Base-by-base conservation (phyloP, 2,797 vertebrate genomes). In the Gastrophryne carolinensis region DNA sequence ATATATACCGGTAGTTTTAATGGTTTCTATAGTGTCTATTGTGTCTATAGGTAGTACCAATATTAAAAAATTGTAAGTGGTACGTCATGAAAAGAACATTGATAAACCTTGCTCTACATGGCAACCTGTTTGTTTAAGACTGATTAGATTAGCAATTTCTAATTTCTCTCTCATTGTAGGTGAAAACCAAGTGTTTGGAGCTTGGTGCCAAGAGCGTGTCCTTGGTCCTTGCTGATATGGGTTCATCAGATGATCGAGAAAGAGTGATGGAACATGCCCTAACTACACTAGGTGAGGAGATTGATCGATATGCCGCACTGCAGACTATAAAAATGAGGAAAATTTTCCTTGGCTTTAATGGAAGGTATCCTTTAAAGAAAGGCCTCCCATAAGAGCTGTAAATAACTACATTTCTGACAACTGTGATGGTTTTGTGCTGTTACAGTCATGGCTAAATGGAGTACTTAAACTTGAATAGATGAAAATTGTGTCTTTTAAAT, bases 221-320 rank as follows among this genome's bases (percentile, higher is more conserved):
- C 67, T 93, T 91, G 52, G 70, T 95, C 50, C 61, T 90, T n/a
- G 93, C 87, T 10, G 94, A 97, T 80, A 95, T 95, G 94, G 79
- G 85, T 15, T 85, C 10, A 52, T 84, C 89, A 1, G 82, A 87
- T 2, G 93, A 92, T 49, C 91, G 93, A 0, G 84, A 89, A 3
- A 84, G 21, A n/a, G 92, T 93, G 72, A 82, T 95, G 24, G 86
- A 85, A n/a, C 94, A 94, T 77, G 89, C 94, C 17, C 64, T 93
- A 75, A 85, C 94, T 76, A 86, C 90, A 19, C 89, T 96, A 6
- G 92, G 91, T 90, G 75, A 84, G 86, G 13, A 1, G 34, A 32
- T 12, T 47, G 17, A 32, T 39, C 26, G 26, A 24, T 50, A 19
- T 50, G 32, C 2, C 5, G n/a, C 29, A 21, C 34, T 19, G 34